Evolutionary conservation across 92 coral and sea anemone species (phyloP).

Genomic region (Plumapathes pennacea): DNA sequence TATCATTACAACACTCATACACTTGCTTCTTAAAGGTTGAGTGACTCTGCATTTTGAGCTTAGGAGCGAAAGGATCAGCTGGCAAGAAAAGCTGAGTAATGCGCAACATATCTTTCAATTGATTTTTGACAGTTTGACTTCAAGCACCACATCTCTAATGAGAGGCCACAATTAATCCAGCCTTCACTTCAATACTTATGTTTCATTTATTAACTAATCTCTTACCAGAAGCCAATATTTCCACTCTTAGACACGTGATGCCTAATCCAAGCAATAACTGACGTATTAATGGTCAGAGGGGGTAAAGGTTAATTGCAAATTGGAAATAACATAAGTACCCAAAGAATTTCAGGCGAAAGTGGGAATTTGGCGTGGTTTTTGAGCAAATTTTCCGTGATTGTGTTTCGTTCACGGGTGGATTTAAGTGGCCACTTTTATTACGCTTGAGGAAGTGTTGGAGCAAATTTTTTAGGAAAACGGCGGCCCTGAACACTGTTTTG

Average conservation of each 20-base stretch:
- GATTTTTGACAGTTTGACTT: too few species aligned
- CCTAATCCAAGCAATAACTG: background rate
- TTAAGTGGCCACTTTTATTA: conserved; percentile 1
- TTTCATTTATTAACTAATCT: conserved; percentile 1
- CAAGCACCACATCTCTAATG: too few species aligned
- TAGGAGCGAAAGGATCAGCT: too few species aligned
- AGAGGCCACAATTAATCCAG: too few species aligned
- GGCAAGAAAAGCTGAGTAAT: too few species aligned
- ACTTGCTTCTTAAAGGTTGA: too few species aligned
- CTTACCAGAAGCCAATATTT: conserved; percentile 1
- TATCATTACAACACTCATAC: too few species aligned
- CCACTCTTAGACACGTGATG: background rate
- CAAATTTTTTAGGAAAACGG: background rate
- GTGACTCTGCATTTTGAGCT: too few species aligned
- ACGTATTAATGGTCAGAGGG: conserved; percentile 2
- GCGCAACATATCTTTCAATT: too few species aligned
- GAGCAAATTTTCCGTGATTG: background rate
- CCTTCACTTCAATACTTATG: too few species aligned
- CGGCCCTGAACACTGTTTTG: background rate
- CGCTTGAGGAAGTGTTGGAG: background rate
- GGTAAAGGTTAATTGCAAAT: background rate
- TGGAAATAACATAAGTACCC: background rate
- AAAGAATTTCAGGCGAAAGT: conserved; percentile 1
- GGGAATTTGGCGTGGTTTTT: conserved; percentile 1
- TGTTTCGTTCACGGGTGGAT: background rate